Evolutionary conservation across 2,113 vertebrate genomes (phyloP).

Genomic region (Lophochroa leadbeateri): DNA sequence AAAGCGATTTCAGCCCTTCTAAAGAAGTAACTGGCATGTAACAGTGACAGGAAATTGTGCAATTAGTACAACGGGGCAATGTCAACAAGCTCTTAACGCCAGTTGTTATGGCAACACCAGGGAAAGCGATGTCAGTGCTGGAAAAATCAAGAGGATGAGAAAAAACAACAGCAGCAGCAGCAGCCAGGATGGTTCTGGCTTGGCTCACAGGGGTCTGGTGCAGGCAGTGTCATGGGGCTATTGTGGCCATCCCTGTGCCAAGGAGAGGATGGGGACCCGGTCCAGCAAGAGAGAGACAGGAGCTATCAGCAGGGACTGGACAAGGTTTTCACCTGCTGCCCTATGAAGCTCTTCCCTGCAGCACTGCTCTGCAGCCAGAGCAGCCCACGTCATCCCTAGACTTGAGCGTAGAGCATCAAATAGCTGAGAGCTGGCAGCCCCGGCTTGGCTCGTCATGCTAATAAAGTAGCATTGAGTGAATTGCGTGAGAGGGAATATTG

Average conservation of each 20-base stretch:
- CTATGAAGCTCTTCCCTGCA: neutral
- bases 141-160: constrained; percentile 37
- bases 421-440: neutral
- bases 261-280: neutral
- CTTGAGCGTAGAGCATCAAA: neutral
- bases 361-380: neutral
- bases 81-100: constrained; percentile 71
- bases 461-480: neutral
- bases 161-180: neutral
- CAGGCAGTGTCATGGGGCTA: neutral
- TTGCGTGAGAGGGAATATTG: neutral
- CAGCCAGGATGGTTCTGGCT: neutral
- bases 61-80: constrained; percentile 73
- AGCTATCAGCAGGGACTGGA: neutral
- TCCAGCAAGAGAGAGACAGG: neutral
- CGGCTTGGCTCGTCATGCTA: neutral
- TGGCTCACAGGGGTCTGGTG: neutral
- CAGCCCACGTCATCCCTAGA: neutral
- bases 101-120: constrained; percentile 73
- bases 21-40: constrained; percentile 65
- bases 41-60: constrained; percentile 69
- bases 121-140: constrained; percentile 24
- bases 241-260: fast-evolving
- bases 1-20: constrained; percentile 66
- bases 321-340: neutral